Evolutionary conservation across 2,888 invertebrate species (phyloP), one percentile per base, ranked within the genome.

Genomic region (Aleiodes alternator): DNA sequence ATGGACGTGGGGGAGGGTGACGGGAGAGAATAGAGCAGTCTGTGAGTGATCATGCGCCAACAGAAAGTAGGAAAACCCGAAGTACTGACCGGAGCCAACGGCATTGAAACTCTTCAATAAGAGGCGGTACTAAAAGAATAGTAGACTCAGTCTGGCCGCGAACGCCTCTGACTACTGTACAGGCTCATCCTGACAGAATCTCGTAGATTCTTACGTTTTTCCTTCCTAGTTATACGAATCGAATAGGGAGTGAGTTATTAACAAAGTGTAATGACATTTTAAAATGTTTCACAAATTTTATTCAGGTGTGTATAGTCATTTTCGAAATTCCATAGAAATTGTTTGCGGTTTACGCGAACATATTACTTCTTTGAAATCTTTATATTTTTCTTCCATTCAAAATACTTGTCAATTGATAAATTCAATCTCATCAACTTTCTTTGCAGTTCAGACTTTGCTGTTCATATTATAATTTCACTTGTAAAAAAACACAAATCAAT

Each of bases 131-230:
- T 80, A 78, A 76, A 80, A 51, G 77, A 76, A 76, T 75, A 77
- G 78, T 77, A 82, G 80, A 83, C 77, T 85, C 86, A 87, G 86
- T 87, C 85, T 85, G 85, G 81, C 83, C 85, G 83, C 85, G 86
- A 85, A 82, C 87, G 85, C 82, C 85, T 81, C 80, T 81, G 83
- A 85, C 84, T 84, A 86, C 85, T 84, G 82, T 84, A 79, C 79
- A 76, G 56, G 71, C 73, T 72, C 69, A 51, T 29, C 53, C 23
- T 55, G 11, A 4, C 0, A 69, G 8, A 31, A 29, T 70, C 9
- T 6, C 12, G 12, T 11, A 7, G 14, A 70, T 43, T n/a, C 29
- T 48, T 29, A 16, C 48, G 9, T 43, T 9, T 56, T 14, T 29
- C 14, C 11, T 34, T 14, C 38, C 16, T 11, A 34, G 6, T 12